Base-by-base conservation (phyloP, 92 coral and sea anemone genomes). In the Palythoa grandis region DNA sequence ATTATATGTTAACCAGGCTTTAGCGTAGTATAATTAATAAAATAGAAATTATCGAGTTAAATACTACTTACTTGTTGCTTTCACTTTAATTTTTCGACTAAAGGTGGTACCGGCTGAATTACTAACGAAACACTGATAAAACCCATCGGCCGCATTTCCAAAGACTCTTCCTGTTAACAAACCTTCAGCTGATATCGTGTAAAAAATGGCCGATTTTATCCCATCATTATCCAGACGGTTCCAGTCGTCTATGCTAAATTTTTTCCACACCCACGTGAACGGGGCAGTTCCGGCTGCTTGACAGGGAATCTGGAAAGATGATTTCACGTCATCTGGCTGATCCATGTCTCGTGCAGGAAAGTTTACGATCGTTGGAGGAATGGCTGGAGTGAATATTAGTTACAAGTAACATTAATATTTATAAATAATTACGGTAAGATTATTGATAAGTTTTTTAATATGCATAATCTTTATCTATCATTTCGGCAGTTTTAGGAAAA, bases 61-160 rank as follows among this genome's bases (percentile, higher is more conserved):
- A 43, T 4, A 43, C 69, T 5, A 80, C 85, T 66, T 48, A 80
- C 85, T 48, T 66, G 85, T 14, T 80, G 8, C 19, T 80, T 66
- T 80, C 23, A 80, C 85, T 50, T 52, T 66, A 11, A 80, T 65
- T 47, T 80, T 80, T n/a, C 85, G 85, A 24, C 85, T 80, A 60
- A 80, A 66, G 38, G 72, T 40, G 20, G 85, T 80, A 3, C 85
- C 85, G 13, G 25, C 85, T 43, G 85, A 43, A 48, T 80, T 80
- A 16, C 15, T 65, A 3, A 80, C 85, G 23, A 80, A 66, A 52
- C 85, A 80, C 47, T 80, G 85, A 67, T 80, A 80, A 35, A 11
- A 80, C 13, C 85, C 85, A 19, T 66, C 61, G 13, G 19, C n/a
- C n/a, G n/a, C 35, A 29, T 29, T 1, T 29, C 35, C 35, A 0